A percentile compares a stretch with the other conserved stretches of the same genome.
Conservation (phyloP, 2,113 vertebrate genomes). For the Orientallactaga bullata region DNA sequence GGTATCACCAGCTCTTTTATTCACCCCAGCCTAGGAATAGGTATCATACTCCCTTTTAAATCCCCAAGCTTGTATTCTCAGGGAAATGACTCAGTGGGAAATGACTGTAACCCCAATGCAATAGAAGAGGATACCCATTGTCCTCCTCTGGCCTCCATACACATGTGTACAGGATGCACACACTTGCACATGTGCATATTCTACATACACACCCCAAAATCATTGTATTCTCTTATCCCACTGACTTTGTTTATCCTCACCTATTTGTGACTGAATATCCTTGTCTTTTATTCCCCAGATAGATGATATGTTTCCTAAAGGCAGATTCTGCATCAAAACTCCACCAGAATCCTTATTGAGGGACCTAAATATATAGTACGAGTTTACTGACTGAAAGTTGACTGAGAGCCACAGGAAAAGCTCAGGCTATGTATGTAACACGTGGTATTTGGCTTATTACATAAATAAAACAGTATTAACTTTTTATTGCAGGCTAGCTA, state of each 20-base stretch:
- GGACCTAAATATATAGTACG: not conserved
- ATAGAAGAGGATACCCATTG: too few species aligned
- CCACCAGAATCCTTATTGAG: constrained; percentile 10
- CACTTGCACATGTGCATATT: too few species aligned
- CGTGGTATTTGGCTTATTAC: constrained; percentile 27
- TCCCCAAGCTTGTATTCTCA: constrained; percentile 16
- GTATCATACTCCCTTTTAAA: not conserved
- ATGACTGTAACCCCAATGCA: too few species aligned
- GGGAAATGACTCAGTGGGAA: not conserved
- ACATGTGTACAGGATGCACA: too few species aligned
- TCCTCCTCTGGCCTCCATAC: too few species aligned
- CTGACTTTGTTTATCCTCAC: not conserved
- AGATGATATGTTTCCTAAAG: constrained; percentile 9
- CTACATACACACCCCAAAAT: too few species aligned
- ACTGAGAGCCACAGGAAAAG: not conserved
- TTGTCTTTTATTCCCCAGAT: not conserved
- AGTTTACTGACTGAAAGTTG: not conserved
- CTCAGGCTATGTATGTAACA: not conserved
- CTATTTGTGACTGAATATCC: not conserved
- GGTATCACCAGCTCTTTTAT: not conserved
- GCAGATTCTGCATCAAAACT: constrained; percentile 15
- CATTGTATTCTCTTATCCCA: not conserved
- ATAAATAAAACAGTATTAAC: constrained; percentile 40
- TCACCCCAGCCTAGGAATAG: not conserved
- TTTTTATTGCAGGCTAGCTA: constrained; percentile 20